A percentile compares a stretch with the other conserved stretches of the same genome.
These are phyloP conservation scores for Dromius quadrimaculatus DNA, from an alignment of 2,888 invertebrate genomes.

Conservation along the genomic window DNA sequence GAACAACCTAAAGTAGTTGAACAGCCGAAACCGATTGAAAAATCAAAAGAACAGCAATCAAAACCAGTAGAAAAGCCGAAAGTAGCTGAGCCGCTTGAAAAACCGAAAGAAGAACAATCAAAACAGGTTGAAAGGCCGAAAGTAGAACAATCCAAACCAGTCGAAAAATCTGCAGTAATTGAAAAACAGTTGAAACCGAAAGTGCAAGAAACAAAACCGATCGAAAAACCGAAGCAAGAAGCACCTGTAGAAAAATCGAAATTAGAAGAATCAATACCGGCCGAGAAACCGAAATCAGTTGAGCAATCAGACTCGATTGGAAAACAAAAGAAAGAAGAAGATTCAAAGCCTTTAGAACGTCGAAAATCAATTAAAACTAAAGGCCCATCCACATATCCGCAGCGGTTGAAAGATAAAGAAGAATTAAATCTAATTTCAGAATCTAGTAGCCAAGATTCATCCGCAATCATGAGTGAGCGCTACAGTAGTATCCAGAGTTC, in stretches of 20 bases:
- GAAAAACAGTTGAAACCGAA: constrained; percentile 54
- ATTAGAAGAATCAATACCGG: constrained; percentile 53
- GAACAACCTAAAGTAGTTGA: constrained; percentile 53
- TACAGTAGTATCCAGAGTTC: constrained; percentile 56
- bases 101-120: constrained; percentile 45
- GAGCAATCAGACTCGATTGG: constrained; percentile 4
- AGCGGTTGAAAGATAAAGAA: constrained; percentile 47
- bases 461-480: constrained; percentile 63
- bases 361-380: constrained; percentile 45
- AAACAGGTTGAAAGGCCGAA: constrained; percentile 50
- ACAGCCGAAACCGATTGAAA: constrained; percentile 58
- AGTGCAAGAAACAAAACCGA: neutral
- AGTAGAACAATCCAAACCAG: no score
- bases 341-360: constrained; percentile 52
- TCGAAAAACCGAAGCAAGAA: constrained; percentile 42
- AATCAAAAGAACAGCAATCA: constrained; percentile 38
- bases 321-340: no score
- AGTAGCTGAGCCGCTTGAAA: constrained; percentile 43
- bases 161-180: constrained; percentile 15
- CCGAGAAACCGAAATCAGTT: constrained; percentile 45
- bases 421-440: constrained; percentile 31
- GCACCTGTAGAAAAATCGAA: constrained; percentile 44
- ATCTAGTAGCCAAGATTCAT: constrained; percentile 43
- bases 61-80: constrained; percentile 43
- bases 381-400: constrained; percentile 45